A percentile compares a stretch with the other conserved stretches of the same genome.
These are phyloP conservation scores for Atlantisia rogersi DNA, from an alignment of 2,113 vertebrate genomes.

Conservation along the genomic window DNA sequence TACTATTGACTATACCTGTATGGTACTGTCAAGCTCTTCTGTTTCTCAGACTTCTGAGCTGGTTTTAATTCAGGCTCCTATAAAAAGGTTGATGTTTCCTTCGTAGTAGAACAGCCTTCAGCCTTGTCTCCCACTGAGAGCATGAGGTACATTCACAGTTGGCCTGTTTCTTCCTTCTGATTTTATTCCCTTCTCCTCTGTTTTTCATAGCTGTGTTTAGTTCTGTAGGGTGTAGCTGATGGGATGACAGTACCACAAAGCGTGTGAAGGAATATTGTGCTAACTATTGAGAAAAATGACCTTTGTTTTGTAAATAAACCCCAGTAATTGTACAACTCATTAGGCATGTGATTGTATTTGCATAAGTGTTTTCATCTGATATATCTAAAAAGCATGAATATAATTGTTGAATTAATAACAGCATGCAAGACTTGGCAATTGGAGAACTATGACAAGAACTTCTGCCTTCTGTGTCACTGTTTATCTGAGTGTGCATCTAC, in stretches of 20 bases:
- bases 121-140: background rate
- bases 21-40: background rate
- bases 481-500: background rate
- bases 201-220: constrained; percentile 7
- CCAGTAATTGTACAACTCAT: background rate
- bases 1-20: background rate
- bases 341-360: background rate
- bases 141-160: constrained; percentile 2
- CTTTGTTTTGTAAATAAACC: background rate
- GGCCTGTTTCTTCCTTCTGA: background rate
- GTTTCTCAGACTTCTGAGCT: background rate
- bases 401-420: background rate
- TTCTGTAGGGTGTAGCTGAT: background rate
- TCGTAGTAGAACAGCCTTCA: constrained; percentile 1
- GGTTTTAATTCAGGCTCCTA: background rate
- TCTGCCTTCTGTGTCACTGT: background rate
- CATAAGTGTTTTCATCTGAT: background rate
- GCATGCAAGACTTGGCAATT: background rate
- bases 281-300: background rate
- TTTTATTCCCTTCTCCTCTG: background rate
- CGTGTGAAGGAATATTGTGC: background rate
- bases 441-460: background rate
- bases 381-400: constrained; percentile 6
- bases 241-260: background rate
- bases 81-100: background rate